Evolutionary conservation across 2,888 invertebrate genomes (phyloP).

Genomic region (Aplocera efformata): DNA sequence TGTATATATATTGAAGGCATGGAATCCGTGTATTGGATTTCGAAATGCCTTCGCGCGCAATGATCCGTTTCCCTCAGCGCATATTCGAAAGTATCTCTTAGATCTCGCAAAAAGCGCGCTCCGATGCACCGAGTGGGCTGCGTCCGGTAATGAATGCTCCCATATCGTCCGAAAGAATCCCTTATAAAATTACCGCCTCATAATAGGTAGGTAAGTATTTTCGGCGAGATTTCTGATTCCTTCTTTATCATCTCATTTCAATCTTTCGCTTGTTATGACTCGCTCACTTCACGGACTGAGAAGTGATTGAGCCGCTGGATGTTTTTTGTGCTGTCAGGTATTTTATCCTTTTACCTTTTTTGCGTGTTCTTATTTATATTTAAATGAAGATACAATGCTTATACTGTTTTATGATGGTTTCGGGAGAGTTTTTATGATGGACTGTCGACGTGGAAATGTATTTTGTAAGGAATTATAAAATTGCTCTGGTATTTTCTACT

Average conservation of each 20-base stretch:
- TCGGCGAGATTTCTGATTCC: constrained; percentile 75
- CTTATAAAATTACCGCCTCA: constrained; percentile 73
- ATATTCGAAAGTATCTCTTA: constrained; percentile 67
- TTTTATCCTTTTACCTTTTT: constrained; percentile 46
- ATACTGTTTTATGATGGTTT: constrained; percentile 31
- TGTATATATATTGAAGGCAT: constrained; percentile 34
- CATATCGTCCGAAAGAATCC: constrained; percentile 73
- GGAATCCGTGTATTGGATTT: constrained; percentile 43
- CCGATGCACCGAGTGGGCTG: constrained; percentile 49
- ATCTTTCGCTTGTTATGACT: constrained; percentile 74
- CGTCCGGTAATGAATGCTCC: constrained; percentile 68
- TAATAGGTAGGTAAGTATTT: constrained; percentile 71
- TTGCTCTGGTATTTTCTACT: neutral
- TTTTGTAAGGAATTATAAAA: constrained; percentile 11
- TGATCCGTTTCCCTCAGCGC: constrained; percentile 54
- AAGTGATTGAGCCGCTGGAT: constrained; percentile 60
- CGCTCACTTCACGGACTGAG: constrained; percentile 54
- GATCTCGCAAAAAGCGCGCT: constrained; percentile 63
- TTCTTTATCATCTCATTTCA: constrained; percentile 72
- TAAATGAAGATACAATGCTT: constrained; percentile 44
- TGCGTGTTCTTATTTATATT: constrained; percentile 48
- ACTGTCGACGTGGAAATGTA: constrained; percentile 11
- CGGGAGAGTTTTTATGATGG: constrained; percentile 16
- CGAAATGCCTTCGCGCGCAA: constrained; percentile 46
- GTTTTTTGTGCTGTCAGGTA: constrained; percentile 49